A percentile compares a stretch with the other conserved stretches of the same genome.
Conservation (phyloP, 1,140 invertebrate species). For the Drosophila paulistorum region DNA sequence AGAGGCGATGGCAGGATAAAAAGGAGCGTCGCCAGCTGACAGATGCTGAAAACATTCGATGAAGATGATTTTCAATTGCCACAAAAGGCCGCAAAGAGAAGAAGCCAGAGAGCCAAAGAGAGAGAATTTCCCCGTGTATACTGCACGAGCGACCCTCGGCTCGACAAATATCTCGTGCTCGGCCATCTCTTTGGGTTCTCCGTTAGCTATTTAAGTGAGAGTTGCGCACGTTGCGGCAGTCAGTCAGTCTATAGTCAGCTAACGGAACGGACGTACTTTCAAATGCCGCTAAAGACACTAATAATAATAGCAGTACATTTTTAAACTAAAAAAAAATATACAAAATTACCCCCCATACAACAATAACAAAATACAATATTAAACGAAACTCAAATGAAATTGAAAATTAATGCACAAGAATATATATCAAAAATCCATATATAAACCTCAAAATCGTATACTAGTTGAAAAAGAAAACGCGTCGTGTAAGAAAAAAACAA, state of each 20-base stretch:
- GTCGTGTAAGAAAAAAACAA: conserved; percentile 32
- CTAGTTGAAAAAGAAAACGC: conserved; percentile 48
- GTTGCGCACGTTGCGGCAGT: conserved; percentile 76
- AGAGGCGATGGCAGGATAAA: conserved; percentile 38
- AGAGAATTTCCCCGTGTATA: conserved; percentile 43
- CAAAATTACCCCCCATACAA: not conserved
- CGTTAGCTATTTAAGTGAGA: conserved; percentile 71
- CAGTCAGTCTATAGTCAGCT: conserved; percentile 75
- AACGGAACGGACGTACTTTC: conserved; percentile 43
- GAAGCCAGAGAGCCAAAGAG: not conserved
- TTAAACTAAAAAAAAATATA: not conserved
- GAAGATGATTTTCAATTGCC: conserved; percentile 22
- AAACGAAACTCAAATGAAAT: not conserved
- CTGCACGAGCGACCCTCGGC: not conserved
- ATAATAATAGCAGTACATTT: conserved; percentile 9
- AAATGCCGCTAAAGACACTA: conserved; percentile 20
- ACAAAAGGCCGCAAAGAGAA: not conserved
- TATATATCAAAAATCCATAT: not conserved
- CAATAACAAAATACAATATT: not conserved
- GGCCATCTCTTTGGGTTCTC: conserved; percentile 26
- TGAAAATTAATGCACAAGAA: not conserved
- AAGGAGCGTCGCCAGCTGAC: conserved; percentile 52
- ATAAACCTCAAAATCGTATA: not conserved
- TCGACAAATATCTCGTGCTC: not conserved
- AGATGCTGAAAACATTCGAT: conserved; percentile 49